phyloP scores from a whole-genome alignment of 2,797 vertebrate species.

The Sebastes melanostomus region DNA sequence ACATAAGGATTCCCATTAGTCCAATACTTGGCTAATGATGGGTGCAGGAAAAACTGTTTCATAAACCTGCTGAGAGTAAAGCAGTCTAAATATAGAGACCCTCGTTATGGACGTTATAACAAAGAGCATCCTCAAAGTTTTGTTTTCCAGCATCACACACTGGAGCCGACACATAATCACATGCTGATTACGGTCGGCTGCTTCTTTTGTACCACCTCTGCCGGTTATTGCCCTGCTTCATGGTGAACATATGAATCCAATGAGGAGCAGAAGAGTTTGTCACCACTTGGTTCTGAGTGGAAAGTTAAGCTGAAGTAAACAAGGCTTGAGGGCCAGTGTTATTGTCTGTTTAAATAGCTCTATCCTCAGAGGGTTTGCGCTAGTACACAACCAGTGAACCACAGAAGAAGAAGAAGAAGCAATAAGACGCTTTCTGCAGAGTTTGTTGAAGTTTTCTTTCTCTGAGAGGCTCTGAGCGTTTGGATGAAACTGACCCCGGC shows the following conservation, averaged over 20 bases:
- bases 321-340: conserved; percentile 43
- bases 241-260: conserved; percentile 29
- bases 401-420: conserved; percentile 21
- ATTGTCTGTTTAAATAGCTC: conserved; percentile 65
- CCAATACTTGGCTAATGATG: conserved; percentile 32
- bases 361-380: conserved; percentile 37
- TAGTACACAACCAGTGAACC: conserved; percentile 32
- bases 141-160: conserved; percentile 44
- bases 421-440: conserved; percentile 8
- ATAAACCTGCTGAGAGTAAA: conserved; percentile 38
- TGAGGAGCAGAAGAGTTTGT: conserved; percentile 26
- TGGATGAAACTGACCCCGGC: conserved; percentile 31
- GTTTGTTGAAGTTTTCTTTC: conserved; percentile 32
- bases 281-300: conserved; percentile 44
- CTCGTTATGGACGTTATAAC: conserved; percentile 41
- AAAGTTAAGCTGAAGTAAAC: conserved; percentile 62
- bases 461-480: conserved; percentile 22
- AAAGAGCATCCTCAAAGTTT: conserved; percentile 48
- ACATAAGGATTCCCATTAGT: conserved; percentile 15
- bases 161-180: conserved; percentile 38
- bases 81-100: conserved; percentile 51
- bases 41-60: conserved; percentile 28
- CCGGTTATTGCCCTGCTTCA: conserved; percentile 1
- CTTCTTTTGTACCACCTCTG: conserved; percentile 47
- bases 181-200: conserved; percentile 32